Evolutionary conservation across 2,888 invertebrate genomes (phyloP).

Genomic region (Drosophila hamatofila): DNA sequence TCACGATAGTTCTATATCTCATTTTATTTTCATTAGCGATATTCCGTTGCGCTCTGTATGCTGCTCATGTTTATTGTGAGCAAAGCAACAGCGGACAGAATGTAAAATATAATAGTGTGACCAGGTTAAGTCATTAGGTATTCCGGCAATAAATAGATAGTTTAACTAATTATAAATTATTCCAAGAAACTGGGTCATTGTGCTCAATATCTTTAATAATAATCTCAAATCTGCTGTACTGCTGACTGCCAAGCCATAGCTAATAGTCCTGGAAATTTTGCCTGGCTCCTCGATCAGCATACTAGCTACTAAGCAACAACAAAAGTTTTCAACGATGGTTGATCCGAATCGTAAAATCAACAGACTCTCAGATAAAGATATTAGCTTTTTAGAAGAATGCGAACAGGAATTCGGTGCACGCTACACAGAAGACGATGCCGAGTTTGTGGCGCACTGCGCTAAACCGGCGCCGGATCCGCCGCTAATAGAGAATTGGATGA

Average conservation of each 20-base stretch:
- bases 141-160: neutral
- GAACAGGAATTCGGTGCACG: constrained; percentile 88
- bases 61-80: neutral
- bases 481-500: constrained; percentile 87
- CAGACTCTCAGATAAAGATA: constrained; percentile 87
- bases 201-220: neutral
- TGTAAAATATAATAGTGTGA: neutral
- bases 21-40: constrained; percentile 10
- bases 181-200: too few species aligned
- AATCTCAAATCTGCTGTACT: neutral
- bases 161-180: neutral
- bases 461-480: constrained; percentile 87
- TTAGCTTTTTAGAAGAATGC: constrained; percentile 87
- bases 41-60: constrained; percentile 5
- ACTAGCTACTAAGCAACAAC: neutral
- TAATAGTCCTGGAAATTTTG: neutral
- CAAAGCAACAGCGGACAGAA: neutral
- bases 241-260: neutral
- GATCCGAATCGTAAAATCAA: constrained; percentile 86
- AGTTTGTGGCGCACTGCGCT: constrained; percentile 86
- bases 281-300: neutral
- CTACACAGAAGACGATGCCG: constrained; percentile 88
- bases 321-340: constrained; percentile 77
- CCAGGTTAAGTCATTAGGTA: neutral
- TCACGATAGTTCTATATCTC: constrained; percentile 5